Base-by-base conservation (phyloP, 1,140 invertebrate species). In the Frieseomelitta varia region DNA sequence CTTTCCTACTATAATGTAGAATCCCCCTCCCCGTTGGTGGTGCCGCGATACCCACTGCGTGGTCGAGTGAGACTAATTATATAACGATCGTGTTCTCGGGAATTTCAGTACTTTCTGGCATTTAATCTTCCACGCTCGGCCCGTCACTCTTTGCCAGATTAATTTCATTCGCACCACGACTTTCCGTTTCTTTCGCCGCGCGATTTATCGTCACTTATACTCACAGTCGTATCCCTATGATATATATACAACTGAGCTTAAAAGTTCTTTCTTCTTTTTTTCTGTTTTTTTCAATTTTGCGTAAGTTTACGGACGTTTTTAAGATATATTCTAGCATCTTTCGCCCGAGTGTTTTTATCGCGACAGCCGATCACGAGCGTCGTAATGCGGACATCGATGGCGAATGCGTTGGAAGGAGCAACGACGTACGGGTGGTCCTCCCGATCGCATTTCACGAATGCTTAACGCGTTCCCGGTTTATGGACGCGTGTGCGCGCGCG, bases 1-100 rank as follows among this genome's bases (percentile, higher is more conserved):
- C 92, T 94, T 95, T 94, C 91, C 74, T 88, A 89, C 92, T 90
- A 93, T 93, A 94, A 93, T 92, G 91, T 90, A 93, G 87, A 89
- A 88, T 91, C 88, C 89, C 55, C 55, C 19, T 56, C 55, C 63
- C 87, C 85, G 86, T n/a, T 24, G 67, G 34, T 78, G 87, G 88
- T 91, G 89, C 88, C 89, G 87, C 88, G 88, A 93, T 90, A 84
- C 92, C 92, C 88, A 90, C 90, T 91, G 91, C 86, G 92, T 90
- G 84, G 85, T 87, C 85, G 86, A 93, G 91, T 90, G 85, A 90
- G 91, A 93, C 92, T 93, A 94, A 94, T 95, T 95, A 93, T 91
- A 90, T 91, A 92, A 93, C 90, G 88, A 93, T 92, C 90, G 86
- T 86, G 80, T 55, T 87, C 86, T 77, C 30, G 63, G 55, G 51